Evolutionary conservation across 2,113 vertebrate species (phyloP), one percentile per base, ranked within the genome.

Genomic region (Willisornis vidua): DNA sequence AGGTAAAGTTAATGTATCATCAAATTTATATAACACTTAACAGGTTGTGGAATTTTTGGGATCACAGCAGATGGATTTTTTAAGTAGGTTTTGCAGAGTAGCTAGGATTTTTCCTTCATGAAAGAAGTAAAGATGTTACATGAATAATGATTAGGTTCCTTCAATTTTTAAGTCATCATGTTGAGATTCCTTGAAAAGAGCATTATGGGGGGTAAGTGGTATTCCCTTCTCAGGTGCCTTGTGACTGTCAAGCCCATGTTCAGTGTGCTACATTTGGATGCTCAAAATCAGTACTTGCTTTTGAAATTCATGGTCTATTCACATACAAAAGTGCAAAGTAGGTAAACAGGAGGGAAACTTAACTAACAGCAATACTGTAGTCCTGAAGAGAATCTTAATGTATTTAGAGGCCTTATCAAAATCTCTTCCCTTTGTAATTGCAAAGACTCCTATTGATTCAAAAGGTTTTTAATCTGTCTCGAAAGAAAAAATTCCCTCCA

Each of bases 1-100:
- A 99, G 99, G 99, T 99, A 97, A 98, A 95, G 94, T 68, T 86
- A 85, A 19, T 29, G 39, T 52, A 13, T 95, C 94, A 46, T 67
- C 15, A 71, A 37, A 29, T 58, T 12, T 62, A 3, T 73, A 2
- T 51, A 93, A 20, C 1, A 12, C 81, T 82, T 94, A 54, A 61
- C 31, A 48, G 29, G 46, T 77, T 58, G 33, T 8, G 51, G 11
- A 52, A 39, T 46, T 18, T 73, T 93, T 35, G 73, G 75, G 26
- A 41, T 89, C 75, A 48, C 31, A 33, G 41, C 62, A 83, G 66
- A 61, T 87, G 24, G 41, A 22, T 55, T 94, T 81, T 75, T 91
- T 7, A 35, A 70, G 6, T 61, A 39, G 51, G 6, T 54, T 85
- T 87, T 72, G 57, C 57, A 29, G 13, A 77, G 4, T 74, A 81